A percentile compares a stretch with the other conserved stretches of the same genome.
phyloP scores from a whole-genome alignment of 1,140 invertebrate genomes.

The Ridgeia piscesae region DNA sequence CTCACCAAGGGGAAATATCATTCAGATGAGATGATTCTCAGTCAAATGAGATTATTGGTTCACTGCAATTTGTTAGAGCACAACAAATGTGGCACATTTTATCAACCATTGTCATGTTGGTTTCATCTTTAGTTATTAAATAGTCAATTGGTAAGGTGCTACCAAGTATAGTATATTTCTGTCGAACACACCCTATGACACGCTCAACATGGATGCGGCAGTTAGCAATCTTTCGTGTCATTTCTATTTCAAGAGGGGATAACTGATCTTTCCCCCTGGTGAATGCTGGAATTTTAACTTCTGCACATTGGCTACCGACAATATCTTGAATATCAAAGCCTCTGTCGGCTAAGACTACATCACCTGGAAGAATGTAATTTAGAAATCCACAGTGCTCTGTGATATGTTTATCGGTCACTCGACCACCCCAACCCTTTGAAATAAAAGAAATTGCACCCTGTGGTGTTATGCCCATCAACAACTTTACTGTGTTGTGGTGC shows the following conservation, averaged over 20 bases:
- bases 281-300: slow-evolving; percentile 11
- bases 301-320: neutral
- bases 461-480: slow-evolving; percentile 8
- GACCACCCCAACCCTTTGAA: slow-evolving; percentile 44
- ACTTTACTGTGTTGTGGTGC: slow-evolving; percentile 18
- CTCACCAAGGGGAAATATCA: no score
- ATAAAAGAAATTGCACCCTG: neutral
- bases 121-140: slow-evolving; percentile 2
- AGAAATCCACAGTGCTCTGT: slow-evolving; percentile 51
- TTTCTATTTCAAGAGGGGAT: slow-evolving; percentile 12
- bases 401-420: slow-evolving; percentile 52
- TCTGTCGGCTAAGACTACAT: slow-evolving; percentile 55
- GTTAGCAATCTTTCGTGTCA: neutral
- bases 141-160: slow-evolving; percentile 17
- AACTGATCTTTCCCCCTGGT: neutral
- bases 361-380: slow-evolving; percentile 51
- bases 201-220: slow-evolving; percentile 21
- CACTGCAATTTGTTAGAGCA: slow-evolving; percentile 4
- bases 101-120: neutral
- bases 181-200: slow-evolving; percentile 12
- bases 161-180: neutral
- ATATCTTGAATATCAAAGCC: slow-evolving; percentile 46
- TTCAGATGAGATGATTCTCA: neutral
- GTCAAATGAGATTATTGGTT: slow-evolving; percentile 7
- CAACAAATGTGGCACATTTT: slow-evolving; percentile 10